Percentiles rank a stretch among this genome's conserved stretches.
phyloP scores from a whole-genome alignment of 2,888 invertebrate genomes.

The Minunthozetes semirufus region DNA sequence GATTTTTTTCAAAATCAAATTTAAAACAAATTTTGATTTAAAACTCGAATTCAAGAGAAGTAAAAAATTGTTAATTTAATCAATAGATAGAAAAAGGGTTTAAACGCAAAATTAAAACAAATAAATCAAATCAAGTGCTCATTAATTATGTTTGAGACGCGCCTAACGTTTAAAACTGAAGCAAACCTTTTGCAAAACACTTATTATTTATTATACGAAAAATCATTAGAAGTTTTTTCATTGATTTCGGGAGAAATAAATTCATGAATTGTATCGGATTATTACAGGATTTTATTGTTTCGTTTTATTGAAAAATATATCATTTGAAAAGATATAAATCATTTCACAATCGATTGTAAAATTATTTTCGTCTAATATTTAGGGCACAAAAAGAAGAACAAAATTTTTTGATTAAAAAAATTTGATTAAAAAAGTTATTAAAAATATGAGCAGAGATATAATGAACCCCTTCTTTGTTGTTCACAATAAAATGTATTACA shows the following conservation, averaged over 20 bases:
- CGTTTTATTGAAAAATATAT: not conserved
- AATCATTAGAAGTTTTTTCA: not conserved
- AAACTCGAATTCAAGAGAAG: not conserved
- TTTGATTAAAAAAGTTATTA: too few species aligned
- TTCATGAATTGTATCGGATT: not conserved
- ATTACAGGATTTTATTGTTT: not conserved
- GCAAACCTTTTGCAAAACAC: not conserved
- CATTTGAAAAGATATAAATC: conserved; percentile 7
- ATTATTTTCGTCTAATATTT: not conserved
- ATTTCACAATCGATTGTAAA: conserved; percentile 8
- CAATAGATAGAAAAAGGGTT: conserved; percentile 1
- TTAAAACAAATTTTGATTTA: not conserved
- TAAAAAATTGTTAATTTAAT: not conserved
- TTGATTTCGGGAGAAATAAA: not conserved
- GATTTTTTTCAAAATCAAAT: not conserved
- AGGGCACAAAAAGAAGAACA: not conserved
- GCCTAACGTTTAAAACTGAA: not conserved
- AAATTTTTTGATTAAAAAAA: not conserved
- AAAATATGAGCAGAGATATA: too few species aligned
- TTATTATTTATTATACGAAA: not conserved
- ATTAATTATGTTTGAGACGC: not conserved
- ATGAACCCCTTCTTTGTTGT: too few species aligned
- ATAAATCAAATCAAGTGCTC: conserved; percentile 13
- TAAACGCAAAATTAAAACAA: not conserved
- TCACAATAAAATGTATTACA: not conserved